Percentiles rank a stretch among this genome's conserved stretches.
Conservation (phyloP, 2,113 vertebrate species). For the Verasper variegatus region DNA sequence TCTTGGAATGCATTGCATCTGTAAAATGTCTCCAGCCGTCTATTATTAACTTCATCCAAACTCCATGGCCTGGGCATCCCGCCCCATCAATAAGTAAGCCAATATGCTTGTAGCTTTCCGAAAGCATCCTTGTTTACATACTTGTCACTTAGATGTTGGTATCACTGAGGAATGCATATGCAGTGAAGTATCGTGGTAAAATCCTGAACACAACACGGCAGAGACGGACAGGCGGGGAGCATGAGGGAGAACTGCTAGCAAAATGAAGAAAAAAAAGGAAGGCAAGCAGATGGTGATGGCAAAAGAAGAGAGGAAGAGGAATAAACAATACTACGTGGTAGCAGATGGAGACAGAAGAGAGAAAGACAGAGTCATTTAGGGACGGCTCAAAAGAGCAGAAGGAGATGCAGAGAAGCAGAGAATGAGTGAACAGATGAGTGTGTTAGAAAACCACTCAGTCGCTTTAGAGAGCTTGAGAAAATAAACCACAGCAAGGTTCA, state of each 20-base stretch:
- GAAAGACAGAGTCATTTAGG: conserved; percentile 59
- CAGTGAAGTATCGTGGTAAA: neutral
- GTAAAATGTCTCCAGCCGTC: conserved; percentile 47
- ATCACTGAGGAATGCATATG: neutral
- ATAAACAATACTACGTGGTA: conserved; percentile 17
- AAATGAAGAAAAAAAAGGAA: neutral
- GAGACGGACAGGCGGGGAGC: neutral
- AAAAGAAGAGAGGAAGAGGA: conserved; percentile 40
- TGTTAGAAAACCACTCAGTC: conserved; percentile 64
- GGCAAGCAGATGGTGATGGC: conserved; percentile 56
- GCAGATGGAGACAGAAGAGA: conserved; percentile 60
- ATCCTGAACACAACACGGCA: neutral
- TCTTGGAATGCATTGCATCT: conserved; percentile 52
- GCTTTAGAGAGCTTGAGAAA: conserved; percentile 59
- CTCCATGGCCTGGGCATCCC: neutral
- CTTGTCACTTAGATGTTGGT: neutral
- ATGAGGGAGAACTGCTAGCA: neutral
- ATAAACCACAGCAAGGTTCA: conserved; percentile 55
- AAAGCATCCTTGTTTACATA: conserved; percentile 7
- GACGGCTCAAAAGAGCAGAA: conserved; percentile 29
- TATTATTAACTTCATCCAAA: conserved; percentile 21
- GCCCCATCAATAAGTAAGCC: conserved; percentile 21
- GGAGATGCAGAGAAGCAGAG: conserved; percentile 44
- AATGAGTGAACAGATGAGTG: conserved; percentile 43
- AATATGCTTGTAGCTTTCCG: conserved; percentile 8